Evolutionary conservation across 2,113 vertebrate species (phyloP).

Genomic region (Istiophorus platypterus): DNA sequence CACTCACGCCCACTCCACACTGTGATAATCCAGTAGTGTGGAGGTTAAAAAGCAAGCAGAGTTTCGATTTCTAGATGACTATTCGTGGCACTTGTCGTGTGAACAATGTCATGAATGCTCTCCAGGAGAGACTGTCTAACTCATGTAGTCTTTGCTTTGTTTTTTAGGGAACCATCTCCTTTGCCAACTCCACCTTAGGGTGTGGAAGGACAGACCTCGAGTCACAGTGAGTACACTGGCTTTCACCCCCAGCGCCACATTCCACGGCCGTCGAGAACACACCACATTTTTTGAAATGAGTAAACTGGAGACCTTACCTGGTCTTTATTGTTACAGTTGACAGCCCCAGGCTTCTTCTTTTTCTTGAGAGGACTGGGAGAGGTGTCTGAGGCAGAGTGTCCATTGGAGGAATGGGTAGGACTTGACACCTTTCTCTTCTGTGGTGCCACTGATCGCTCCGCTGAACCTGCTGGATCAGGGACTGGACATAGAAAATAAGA

Average conservation of each 20-base stretch:
- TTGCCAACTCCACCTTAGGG: neutral
- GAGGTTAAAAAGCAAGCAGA: too few relatives aligned
- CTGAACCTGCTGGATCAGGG: constrained; percentile 89
- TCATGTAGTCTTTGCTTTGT: too few relatives aligned
- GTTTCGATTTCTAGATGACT: neutral
- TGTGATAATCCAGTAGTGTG: too few relatives aligned
- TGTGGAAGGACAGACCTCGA: neutral
- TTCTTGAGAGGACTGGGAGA: constrained; percentile 96
- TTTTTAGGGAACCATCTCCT: neutral
- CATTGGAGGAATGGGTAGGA: constrained; percentile 97
- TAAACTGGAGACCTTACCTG: constrained; percentile 87
- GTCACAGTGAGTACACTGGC: too few relatives aligned
- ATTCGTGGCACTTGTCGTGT: too few relatives aligned
- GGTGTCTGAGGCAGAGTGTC: constrained; percentile 95
- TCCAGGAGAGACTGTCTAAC: too few relatives aligned
- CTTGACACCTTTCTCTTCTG: constrained; percentile 96
- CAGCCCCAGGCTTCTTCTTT: constrained; percentile 98
- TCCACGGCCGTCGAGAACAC: constrained; percentile 31
- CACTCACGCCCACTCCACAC: too few relatives aligned
- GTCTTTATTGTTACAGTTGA: constrained; percentile 93
- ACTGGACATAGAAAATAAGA: constrained; percentile 71
- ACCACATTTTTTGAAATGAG: constrained; percentile 27
- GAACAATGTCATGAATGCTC: too few relatives aligned
- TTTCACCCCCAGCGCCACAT: too few relatives aligned
- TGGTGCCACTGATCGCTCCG: constrained; percentile 87